phyloP scores from a whole-genome alignment of 2,113 vertebrate species.

The Microtus ochrogaster region DNA sequence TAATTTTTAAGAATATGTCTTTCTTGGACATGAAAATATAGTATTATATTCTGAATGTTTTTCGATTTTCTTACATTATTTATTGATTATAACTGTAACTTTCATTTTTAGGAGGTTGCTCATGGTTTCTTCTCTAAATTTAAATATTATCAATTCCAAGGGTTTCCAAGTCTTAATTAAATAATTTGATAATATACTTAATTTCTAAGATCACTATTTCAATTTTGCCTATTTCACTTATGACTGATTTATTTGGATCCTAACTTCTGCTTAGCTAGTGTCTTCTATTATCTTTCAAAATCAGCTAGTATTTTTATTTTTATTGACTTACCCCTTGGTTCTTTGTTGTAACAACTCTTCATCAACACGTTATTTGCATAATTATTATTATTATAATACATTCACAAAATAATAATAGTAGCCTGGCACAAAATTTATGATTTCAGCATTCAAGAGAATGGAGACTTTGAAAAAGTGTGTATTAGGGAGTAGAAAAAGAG shows the following conservation, averaged over 20 bases:
- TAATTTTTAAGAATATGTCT: neutral
- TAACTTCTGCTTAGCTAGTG: neutral
- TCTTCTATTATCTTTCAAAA: neutral
- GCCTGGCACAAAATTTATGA: neutral
- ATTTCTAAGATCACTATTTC: slow-evolving; percentile 9
- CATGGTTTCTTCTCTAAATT: neutral
- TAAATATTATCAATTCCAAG: neutral
- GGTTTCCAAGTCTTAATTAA: neutral
- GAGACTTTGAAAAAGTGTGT: neutral
- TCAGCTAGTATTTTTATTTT: neutral
- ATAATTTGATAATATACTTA: neutral
- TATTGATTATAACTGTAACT: slow-evolving; percentile 10
- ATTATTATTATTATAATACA: neutral
- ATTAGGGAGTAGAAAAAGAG: too few relatives aligned
- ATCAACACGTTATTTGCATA: neutral
- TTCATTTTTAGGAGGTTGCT: neutral
- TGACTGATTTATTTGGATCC: neutral
- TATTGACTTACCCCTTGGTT: neutral
- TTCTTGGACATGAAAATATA: neutral
- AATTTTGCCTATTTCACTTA: neutral
- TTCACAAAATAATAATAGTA: neutral
- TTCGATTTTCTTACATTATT: slow-evolving; percentile 19
- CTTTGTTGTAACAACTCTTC: neutral
- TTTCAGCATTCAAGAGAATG: neutral
- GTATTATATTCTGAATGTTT: neutral